phyloP scores from a whole-genome alignment of 2,888 invertebrate genomes.

The Meteorus cinctellus region DNA sequence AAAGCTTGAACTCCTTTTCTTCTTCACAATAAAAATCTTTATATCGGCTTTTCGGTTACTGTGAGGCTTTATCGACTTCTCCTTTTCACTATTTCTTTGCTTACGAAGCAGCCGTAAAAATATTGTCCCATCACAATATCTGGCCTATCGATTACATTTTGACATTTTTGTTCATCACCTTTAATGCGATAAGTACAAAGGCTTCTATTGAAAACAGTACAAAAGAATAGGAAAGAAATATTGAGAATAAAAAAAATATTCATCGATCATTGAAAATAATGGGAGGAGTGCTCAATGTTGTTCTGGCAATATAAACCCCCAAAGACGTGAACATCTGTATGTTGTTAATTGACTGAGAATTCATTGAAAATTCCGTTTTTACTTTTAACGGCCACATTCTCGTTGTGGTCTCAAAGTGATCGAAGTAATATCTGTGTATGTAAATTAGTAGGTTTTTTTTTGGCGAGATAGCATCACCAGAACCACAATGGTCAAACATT shows the following conservation, averaged over 20 bases:
- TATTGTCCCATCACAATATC: background rate
- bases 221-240: background rate
- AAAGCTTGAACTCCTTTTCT: background rate
- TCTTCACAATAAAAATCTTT: background rate
- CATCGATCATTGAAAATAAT: background rate
- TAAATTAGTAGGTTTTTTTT: background rate
- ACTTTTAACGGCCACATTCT: background rate
- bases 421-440: background rate
- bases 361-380: background rate
- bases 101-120: background rate
- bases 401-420: background rate
- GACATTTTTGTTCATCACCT: background rate
- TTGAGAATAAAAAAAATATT: background rate
- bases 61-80: background rate
- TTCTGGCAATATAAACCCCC: background rate
- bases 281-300: background rate
- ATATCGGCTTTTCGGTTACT: background rate
- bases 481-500: slow-evolving; percentile 58
- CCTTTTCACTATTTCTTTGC: background rate
- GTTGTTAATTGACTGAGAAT: background rate
- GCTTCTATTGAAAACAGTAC: background rate
- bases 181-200: background rate
- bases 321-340: background rate
- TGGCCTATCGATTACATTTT: background rate
- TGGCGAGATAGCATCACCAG: slow-evolving; percentile 47